Evolutionary conservation across 2,797 vertebrate genomes (phyloP).

Genomic region (Myotis planiceps): DNA sequence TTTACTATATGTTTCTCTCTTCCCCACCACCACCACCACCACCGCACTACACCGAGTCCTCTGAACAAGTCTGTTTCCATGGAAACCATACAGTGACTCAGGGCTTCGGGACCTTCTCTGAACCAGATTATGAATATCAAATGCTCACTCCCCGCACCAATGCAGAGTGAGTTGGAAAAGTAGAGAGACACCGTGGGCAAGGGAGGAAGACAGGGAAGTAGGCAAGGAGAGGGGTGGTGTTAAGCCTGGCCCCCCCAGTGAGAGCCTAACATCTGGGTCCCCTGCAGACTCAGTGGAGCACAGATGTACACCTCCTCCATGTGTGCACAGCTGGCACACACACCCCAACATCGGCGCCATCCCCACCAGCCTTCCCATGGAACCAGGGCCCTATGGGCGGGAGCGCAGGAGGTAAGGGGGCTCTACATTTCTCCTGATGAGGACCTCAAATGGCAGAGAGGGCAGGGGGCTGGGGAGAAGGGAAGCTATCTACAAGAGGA

Average conservation of each 20-base stretch:
- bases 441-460: background rate
- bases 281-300: background rate
- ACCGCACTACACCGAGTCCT: slow-evolving; percentile 80
- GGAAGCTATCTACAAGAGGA: background rate
- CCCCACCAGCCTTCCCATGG: background rate
- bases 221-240: background rate
- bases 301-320: background rate
- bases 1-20: slow-evolving; percentile 77
- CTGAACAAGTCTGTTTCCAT: slow-evolving; percentile 88
- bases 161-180: slow-evolving; percentile 61
- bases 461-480: background rate
- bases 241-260: background rate
- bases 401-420: background rate
- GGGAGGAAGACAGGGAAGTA: background rate
- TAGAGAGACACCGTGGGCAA: background rate
- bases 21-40: slow-evolving; percentile 62
- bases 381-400: background rate
- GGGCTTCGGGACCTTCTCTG: slow-evolving; percentile 88
- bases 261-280: background rate
- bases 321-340: background rate
- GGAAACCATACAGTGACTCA: slow-evolving; percentile 90
- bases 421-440: background rate
- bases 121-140: slow-evolving; percentile 85
- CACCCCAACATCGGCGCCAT: background rate
- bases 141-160: slow-evolving; percentile 58